These are phyloP conservation scores for Drosophila neocordata DNA, from an alignment of 1,140 invertebrate genomes.

Conservation along the genomic window DNA sequence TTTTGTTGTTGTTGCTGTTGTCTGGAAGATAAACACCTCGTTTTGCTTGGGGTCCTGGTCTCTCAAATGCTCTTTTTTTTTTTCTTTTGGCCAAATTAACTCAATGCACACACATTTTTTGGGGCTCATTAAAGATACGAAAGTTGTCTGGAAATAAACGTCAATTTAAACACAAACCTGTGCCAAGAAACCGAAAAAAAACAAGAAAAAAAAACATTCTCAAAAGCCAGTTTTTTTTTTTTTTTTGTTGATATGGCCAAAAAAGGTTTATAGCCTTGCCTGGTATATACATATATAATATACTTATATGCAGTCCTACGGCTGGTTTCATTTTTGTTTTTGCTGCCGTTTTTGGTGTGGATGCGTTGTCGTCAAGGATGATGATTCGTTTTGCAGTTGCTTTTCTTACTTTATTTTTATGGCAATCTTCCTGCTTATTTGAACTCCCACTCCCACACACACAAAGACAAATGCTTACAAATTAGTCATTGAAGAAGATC, in stretches of 20 bases:
- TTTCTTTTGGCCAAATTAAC: slow-evolving; percentile 66
- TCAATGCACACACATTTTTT: slow-evolving; percentile 46
- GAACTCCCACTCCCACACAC: neutral
- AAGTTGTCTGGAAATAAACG: slow-evolving; percentile 76
- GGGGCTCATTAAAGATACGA: slow-evolving; percentile 71
- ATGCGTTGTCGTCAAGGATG: slow-evolving; percentile 67
- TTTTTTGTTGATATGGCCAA: slow-evolving; percentile 63
- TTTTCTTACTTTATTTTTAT: slow-evolving; percentile 23
- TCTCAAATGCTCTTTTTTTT: slow-evolving; percentile 66
- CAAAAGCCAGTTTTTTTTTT: slow-evolving; percentile 34
- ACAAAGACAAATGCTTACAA: neutral
- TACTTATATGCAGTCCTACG: slow-evolving; percentile 66
- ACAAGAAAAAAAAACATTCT: slow-evolving; percentile 65
- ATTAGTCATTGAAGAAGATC: neutral
- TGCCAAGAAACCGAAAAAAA: slow-evolving; percentile 26
- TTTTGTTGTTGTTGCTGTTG: slow-evolving; percentile 48
- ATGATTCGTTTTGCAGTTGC: slow-evolving; percentile 67
- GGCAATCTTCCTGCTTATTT: slow-evolving; percentile 42
- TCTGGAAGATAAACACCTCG: slow-evolving; percentile 55
- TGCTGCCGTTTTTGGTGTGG: slow-evolving; percentile 75
- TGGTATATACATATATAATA: slow-evolving; percentile 23
- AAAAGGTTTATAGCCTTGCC: slow-evolving; percentile 76
- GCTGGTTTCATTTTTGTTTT: slow-evolving; percentile 49
- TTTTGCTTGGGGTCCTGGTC: slow-evolving; percentile 23
- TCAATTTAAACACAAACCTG: slow-evolving; percentile 59